phyloP scores from a whole-genome alignment of 2,888 invertebrate species.

The Hoplodrina ambigua region DNA sequence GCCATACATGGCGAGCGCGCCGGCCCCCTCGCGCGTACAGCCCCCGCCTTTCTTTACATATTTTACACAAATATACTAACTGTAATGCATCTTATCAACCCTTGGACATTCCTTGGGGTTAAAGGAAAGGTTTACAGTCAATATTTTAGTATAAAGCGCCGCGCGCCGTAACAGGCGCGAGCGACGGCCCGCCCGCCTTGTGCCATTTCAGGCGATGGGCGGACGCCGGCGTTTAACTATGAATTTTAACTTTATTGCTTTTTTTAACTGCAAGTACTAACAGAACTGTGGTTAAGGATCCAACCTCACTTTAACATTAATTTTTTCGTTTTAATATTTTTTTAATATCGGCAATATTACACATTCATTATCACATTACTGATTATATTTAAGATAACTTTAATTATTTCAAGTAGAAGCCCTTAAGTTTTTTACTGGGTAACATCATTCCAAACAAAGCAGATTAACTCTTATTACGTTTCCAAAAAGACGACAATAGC shows the following conservation, averaged over 20 bases:
- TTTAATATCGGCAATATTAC: not conserved
- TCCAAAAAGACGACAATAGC: conserved; percentile 40
- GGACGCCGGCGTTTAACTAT: conserved; percentile 56
- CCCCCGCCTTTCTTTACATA: conserved; percentile 59
- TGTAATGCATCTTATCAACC: conserved; percentile 52
- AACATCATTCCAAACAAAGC: not conserved
- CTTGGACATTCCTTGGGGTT: conserved; percentile 42
- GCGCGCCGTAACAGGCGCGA: conserved; percentile 69
- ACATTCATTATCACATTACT: not conserved
- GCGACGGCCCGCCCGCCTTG: conserved; percentile 67
- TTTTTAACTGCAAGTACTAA: conserved; percentile 37
- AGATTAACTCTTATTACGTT: conserved; percentile 29
- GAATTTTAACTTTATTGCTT: conserved; percentile 31
- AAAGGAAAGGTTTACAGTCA: conserved; percentile 47
- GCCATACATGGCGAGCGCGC: conserved; percentile 79
- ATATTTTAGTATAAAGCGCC: conserved; percentile 54
- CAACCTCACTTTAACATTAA: not conserved
- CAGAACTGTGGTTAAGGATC: not conserved
- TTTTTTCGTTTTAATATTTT: not conserved
- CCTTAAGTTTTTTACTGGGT: not conserved
- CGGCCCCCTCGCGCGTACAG: conserved; percentile 69
- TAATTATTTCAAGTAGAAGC: not conserved
- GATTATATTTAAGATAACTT: not conserved
- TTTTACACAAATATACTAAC: conserved; percentile 47
- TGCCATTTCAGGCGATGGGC: conserved; percentile 80